Evolutionary conservation across 2,113 vertebrate genomes (phyloP), one percentile per base, ranked within the genome.

Genomic region (Nyctereutes procyonoides): DNA sequence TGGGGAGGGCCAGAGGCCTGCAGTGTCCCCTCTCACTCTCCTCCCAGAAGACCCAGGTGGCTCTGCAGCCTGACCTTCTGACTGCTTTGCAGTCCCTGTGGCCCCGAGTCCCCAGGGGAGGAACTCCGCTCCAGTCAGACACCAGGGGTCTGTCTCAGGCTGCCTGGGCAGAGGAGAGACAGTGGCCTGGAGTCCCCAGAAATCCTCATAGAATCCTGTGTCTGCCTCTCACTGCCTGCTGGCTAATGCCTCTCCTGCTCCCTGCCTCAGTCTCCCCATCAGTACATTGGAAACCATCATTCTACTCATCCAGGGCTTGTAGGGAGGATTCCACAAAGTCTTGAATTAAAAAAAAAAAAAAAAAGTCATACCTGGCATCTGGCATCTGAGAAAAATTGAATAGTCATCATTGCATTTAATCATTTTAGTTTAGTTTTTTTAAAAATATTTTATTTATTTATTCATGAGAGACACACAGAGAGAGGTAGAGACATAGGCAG

Each of bases 11-110:
- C 32, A 8, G 17, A 38, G 88, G 67, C 79, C 82, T 16, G 8
- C 53, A 26, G 28, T 0, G 32, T 38, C 38, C 55, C 81, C 77
- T 65, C 15, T 32, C 12, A 3, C 43, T 20, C 53, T 30, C 58
- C 35, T 15, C 11, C 38, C 1, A 0, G 32, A 43, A 65, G 62
- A 60, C 87, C 96, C 96, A 96, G 98, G 97, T 87, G 95, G 96
- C 85, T 17, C 63, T 38, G 67, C 38, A 32, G 60, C 67, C 83
- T 74, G 92, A 93, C 84, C 90, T 95, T 90, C 93, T 8, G 7
- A 65, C 80, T 87, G 91, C 32, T 3, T 26, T 28, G n/a, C 10
- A 35, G 38, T 15, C 8, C 6, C n/a, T 0, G 2, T 2, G 0
- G 28, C 35, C 55, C 26, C 1, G 3, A 7, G 30, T 28, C 60